These are phyloP conservation scores for Malurus cyaneus DNA, from an alignment of 2,113 vertebrate genomes.

Conservation along the genomic window DNA sequence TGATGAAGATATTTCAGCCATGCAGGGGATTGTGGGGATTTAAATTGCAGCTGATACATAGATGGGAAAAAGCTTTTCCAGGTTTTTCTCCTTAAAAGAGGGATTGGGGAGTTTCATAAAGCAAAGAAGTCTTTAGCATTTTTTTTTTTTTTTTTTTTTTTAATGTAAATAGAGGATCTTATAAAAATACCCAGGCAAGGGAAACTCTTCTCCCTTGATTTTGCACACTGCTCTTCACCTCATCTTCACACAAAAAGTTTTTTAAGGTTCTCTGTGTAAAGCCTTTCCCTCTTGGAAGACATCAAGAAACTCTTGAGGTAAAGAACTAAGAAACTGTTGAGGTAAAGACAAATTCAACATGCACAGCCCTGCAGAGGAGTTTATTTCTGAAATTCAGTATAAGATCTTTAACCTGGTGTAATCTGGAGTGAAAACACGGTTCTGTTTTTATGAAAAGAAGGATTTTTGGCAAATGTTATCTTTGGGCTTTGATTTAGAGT, in stretches of 20 bases:
- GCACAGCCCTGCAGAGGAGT: not conserved
- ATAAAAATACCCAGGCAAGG: not conserved
- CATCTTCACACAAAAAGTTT: not conserved
- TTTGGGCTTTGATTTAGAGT: not conserved
- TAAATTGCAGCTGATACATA: not conserved
- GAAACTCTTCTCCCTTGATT: not conserved
- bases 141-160: not conserved
- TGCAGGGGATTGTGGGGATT: not conserved
- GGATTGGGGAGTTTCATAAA: accelerated
- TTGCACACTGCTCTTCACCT: accelerated
- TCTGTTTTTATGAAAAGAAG: not conserved
- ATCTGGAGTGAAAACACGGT: not conserved
- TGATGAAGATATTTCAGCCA: not conserved
- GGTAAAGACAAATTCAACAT: not conserved
- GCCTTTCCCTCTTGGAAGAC: not conserved
- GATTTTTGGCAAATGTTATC: not conserved
- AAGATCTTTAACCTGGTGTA: not conserved
- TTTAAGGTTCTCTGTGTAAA: not conserved
- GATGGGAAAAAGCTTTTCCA: not conserved
- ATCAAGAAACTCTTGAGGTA: not conserved
- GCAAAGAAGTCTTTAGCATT: not conserved
- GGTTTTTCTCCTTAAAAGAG: not conserved
- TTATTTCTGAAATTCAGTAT: not conserved
- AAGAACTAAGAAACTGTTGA: not conserved
- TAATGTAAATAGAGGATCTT: not conserved